Conservation (phyloP, 1,140 invertebrate species). For the Asbolus verrucosus region DNA sequence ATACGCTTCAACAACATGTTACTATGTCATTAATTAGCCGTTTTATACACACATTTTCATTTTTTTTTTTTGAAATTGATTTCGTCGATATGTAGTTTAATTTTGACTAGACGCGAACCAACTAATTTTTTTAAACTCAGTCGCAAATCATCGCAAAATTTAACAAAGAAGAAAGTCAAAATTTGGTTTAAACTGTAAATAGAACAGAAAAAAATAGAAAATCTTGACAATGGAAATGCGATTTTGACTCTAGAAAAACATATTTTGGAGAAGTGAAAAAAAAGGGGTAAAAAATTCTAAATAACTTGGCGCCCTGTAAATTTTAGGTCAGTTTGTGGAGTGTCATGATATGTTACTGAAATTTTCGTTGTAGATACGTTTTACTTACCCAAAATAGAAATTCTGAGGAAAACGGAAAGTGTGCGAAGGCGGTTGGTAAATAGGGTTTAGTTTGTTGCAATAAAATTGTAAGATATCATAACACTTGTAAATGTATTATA, state of each 20-base stretch:
- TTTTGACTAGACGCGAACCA: no score
- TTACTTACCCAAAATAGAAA: constrained; percentile 23
- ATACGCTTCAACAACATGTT: no score
- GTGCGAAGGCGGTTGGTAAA: background rate
- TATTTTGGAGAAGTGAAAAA: constrained; percentile 1
- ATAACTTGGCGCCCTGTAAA: background rate
- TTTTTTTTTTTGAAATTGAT: no score
- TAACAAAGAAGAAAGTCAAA: no score
- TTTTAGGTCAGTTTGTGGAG: background rate
- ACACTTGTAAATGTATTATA: constrained; percentile 39
- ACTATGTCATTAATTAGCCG: no score
- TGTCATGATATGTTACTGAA: constrained; percentile 41
- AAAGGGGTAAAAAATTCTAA: constrained; percentile 3
- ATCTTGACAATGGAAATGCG: no score
- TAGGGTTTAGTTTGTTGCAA: background rate
- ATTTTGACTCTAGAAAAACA: no score
- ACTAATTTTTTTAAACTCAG: no score
- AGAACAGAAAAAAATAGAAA: background rate
- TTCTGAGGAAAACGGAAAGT: background rate
- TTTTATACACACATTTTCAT: no score
- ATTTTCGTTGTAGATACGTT: constrained; percentile 37
- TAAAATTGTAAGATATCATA: constrained; percentile 37
- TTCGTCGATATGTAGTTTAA: no score
- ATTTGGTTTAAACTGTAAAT: background rate
- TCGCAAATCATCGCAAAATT: no score